Percentiles rank a stretch among this genome's conserved stretches.
phyloP scores from a whole-genome alignment of 92 coral and sea anemone genomes.

The Scolanthus callimorphus region DNA sequence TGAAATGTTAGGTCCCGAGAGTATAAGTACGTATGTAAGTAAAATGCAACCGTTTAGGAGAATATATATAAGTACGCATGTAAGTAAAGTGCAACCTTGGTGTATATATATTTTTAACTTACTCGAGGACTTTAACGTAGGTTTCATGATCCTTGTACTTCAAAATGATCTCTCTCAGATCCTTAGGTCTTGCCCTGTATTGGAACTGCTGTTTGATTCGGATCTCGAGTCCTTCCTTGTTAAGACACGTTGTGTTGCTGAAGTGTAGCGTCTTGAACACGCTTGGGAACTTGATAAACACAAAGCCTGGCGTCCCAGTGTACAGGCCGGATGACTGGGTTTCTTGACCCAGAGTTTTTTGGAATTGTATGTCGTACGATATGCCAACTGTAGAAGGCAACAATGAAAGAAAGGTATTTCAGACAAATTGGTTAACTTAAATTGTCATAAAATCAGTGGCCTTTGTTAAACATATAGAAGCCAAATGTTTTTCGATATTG shows the following conservation, averaged over 20 bases:
- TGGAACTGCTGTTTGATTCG: constrained; percentile 31
- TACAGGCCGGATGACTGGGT: constrained; percentile 45
- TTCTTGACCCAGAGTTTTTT: constrained; percentile 32
- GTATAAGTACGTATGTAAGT: too few species aligned
- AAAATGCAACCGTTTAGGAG: too few species aligned
- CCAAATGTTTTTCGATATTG: too few species aligned
- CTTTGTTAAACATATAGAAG: too few species aligned
- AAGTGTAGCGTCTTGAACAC: constrained; percentile 44
- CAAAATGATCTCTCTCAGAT: constrained; percentile 25
- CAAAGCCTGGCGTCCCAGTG: constrained; percentile 44
- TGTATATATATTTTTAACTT: not conserved
- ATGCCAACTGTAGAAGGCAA: constrained; percentile 23
- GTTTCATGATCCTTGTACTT: constrained; percentile 30
- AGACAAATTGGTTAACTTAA: not conserved
- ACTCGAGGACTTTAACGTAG: constrained; percentile 32
- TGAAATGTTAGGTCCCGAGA: too few species aligned
- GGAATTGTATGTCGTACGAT: constrained; percentile 30
- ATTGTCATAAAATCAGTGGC: too few species aligned
- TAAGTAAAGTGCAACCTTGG: too few species aligned
- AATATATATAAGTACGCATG: too few species aligned
- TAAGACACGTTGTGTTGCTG: constrained; percentile 31
- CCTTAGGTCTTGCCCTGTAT: constrained; percentile 42
- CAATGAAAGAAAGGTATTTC: not conserved
- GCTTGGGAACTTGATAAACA: constrained; percentile 49
- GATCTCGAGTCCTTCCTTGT: constrained; percentile 47